phyloP scores from a whole-genome alignment of 2,797 vertebrate genomes.

The Microctenopoma steveboyesi region DNA sequence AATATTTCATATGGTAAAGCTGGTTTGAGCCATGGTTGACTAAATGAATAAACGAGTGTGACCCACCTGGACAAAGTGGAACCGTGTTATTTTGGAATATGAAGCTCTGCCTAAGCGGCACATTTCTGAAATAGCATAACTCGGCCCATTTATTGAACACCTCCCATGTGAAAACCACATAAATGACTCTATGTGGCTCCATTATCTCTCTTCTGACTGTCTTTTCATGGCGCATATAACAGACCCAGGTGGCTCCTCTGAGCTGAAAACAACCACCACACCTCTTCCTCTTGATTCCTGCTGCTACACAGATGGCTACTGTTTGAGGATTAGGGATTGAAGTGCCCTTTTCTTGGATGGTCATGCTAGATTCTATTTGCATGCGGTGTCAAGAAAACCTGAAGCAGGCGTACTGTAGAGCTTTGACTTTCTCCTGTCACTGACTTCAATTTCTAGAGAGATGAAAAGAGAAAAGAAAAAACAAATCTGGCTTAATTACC shows the following conservation, averaged over 20 bases:
- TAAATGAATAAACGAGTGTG: constrained; percentile 22
- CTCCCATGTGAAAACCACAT: not conserved
- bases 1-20: not conserved
- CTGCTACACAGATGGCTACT: not conserved
- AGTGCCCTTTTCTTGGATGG: constrained; percentile 8
- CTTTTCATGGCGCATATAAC: not conserved
- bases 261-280: constrained; percentile 1
- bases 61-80: constrained; percentile 57
- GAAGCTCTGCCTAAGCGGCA: constrained; percentile 47
- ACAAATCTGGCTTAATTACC: constrained; percentile 29
- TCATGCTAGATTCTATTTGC: constrained; percentile 15
- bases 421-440: constrained; percentile 35
- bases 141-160: constrained; percentile 56
- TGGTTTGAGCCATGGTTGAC: not conserved
- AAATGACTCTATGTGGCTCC: constrained; percentile 1
- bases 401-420: constrained; percentile 16
- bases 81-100: constrained; percentile 54
- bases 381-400: constrained; percentile 35
- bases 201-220: constrained; percentile 2
- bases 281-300: constrained; percentile 21
- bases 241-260: constrained; percentile 1
- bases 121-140: constrained; percentile 59
- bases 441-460: constrained; percentile 29
- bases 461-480: constrained; percentile 43
- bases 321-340: constrained; percentile 1